Conservation (phyloP, 1,140 invertebrate genomes). For the Andricus grossulariae region DNA sequence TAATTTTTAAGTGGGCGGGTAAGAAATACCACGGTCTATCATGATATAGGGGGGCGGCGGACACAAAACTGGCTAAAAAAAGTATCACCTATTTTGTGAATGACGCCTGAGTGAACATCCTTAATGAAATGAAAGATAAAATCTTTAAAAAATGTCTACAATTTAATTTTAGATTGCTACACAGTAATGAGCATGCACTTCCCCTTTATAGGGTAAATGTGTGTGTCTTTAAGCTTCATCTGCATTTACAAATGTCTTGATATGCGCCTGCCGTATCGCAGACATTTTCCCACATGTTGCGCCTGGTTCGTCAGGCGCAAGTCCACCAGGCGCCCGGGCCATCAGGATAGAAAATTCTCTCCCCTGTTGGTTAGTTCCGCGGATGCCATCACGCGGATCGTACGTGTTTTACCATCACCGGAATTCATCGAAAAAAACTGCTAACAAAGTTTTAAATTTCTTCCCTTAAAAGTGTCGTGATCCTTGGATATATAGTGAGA, state of each 20-base stretch:
- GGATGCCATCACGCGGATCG: constrained; percentile 67
- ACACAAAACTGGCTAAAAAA: too few relatives aligned
- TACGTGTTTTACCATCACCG: constrained; percentile 1
- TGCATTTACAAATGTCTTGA: constrained; percentile 18
- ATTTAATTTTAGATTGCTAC: background rate
- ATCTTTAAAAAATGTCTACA: background rate
- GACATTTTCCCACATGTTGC: constrained; percentile 74
- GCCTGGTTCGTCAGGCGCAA: constrained; percentile 71
- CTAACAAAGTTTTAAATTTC: background rate
- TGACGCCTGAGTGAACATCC: background rate
- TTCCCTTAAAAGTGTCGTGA: background rate
- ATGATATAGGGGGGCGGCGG: too few relatives aligned
- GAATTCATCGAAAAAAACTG: background rate
- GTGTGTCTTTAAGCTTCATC: constrained; percentile 14
- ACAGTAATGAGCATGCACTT: constrained; percentile 10
- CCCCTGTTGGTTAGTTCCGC: constrained; percentile 68
- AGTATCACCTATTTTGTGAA: too few relatives aligned
- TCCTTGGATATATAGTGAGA: background rate
- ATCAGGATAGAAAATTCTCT: constrained; percentile 67
- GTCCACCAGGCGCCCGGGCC: constrained; percentile 73
- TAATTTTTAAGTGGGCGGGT: too few relatives aligned
- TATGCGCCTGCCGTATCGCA: constrained; percentile 41
- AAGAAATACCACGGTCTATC: too few relatives aligned
- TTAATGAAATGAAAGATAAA: background rate
- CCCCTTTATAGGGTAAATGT: background rate